Conservation (phyloP, 2,888 invertebrate genomes). For the Acleris literana region DNA sequence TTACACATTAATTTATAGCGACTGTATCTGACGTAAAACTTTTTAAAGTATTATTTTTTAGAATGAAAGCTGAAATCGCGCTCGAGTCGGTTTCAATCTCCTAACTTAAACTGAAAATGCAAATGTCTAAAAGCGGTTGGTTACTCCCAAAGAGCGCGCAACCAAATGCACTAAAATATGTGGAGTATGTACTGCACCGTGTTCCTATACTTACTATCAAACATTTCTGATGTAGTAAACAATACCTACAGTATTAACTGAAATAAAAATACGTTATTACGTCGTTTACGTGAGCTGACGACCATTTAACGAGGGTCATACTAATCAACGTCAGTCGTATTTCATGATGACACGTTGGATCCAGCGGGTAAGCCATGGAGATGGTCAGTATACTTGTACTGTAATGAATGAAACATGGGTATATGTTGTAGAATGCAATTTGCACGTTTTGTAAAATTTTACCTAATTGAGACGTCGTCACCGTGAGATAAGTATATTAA, state of each 20-base stretch:
- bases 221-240: not conserved
- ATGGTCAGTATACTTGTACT: no score
- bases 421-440: no score
- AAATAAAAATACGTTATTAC: not conserved
- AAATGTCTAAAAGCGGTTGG: constrained; percentile 15
- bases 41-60: constrained; percentile 7
- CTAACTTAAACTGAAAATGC: constrained; percentile 22
- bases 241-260: not conserved
- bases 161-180: not conserved
- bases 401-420: no score
- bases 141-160: constrained; percentile 8
- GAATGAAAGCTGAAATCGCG: constrained; percentile 8
- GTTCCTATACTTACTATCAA: not conserved
- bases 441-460: no score
- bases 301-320: not conserved
- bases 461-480: no score
- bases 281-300: not conserved
- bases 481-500: no score
- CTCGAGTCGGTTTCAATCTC: constrained; percentile 18
- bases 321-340: no score
- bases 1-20: not conserved
- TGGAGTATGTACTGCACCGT: not conserved
- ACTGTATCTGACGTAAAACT: constrained; percentile 1
- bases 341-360: no score
- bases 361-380: no score